Base-by-base conservation (phyloP, 2,888 invertebrate genomes). In the Ethmia dodecea region DNA sequence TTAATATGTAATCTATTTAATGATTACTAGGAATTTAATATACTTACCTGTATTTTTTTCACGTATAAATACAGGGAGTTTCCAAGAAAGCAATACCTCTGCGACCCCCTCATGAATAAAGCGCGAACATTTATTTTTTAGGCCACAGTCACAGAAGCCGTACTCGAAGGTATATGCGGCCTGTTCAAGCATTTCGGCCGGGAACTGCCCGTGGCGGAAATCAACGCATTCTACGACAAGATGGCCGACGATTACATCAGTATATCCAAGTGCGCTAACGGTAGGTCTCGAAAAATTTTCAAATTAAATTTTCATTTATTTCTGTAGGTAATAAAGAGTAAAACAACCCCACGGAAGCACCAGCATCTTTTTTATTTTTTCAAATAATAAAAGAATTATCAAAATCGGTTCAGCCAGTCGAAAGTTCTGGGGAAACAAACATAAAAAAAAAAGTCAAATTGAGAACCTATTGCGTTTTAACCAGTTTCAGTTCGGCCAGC, bases 111-210 rank as follows among this genome's bases (percentile, higher is more conserved):
- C 18, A 5, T 18, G 18, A 8, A 18, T 5, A 18, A 18, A 5
- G 8, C 18, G 5, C 5, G 18, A 12, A 9, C 8, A 5, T 14
- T 24, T 32, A 29, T 5, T 5, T 47, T 45, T 6, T 44, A 67
- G 67, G 57, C 55, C 13, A 50, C 52, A 3, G 44, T 64, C 2
- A 42, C 37, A 1, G 54, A 50, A 2, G 49, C 66, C 1, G 50
- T 68, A 0, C 42, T 75, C 2, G 52, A 60, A 37, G 68, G 73
- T 0, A 40, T 67, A 0, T 34, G 49, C 0, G 60, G 67, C 0
- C 13, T 74, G 3, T 43, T 70, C 33, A 51, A 55, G 13, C 49
- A 58, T 26, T 70, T 63, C 33, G 61, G 61, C 1, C 5, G 5
- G 1, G 52, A 58, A 0, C 39, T 67, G 15, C 55, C 59, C 2